A percentile compares a stretch with the other conserved stretches of the same genome.
Conservation (phyloP, 2,888 invertebrate species). For the Schrankia costaestrigalis region DNA sequence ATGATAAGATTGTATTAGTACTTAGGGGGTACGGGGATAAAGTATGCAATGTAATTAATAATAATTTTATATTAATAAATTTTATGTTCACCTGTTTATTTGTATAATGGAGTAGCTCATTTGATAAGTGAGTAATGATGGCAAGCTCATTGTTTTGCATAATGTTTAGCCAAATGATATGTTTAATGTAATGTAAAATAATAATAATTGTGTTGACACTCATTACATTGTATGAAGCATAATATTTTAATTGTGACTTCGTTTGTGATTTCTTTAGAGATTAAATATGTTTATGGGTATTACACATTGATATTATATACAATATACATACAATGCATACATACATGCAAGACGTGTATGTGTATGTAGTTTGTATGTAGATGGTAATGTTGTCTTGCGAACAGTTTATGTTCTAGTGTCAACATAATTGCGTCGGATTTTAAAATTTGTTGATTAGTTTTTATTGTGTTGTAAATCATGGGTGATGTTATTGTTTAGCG, state of each 20-base stretch:
- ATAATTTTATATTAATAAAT: slow-evolving; percentile 54
- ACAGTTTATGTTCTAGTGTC: slow-evolving; percentile 26
- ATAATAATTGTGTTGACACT: slow-evolving; percentile 30
- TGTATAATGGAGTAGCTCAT: slow-evolving; percentile 33
- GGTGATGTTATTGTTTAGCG: slow-evolving; percentile 30
- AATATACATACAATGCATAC: no score
- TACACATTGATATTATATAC: no score
- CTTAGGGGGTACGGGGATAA: slow-evolving; percentile 60
- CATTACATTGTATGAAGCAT: slow-evolving; percentile 22
- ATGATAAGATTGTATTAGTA: slow-evolving; percentile 54
- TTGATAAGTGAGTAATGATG: slow-evolving; percentile 30
- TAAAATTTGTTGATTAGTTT: slow-evolving; percentile 66
- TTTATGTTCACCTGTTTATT: slow-evolving; percentile 36
- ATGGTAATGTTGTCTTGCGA: slow-evolving; percentile 25
- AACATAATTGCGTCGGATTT: slow-evolving; percentile 31
- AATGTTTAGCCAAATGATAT: slow-evolving; percentile 50
- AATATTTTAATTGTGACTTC: slow-evolving; percentile 19
- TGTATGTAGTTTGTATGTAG: slow-evolving; percentile 6
- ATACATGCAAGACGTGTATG: slow-evolving; percentile 19
- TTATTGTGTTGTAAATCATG: slow-evolving; percentile 44
- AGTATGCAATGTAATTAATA: slow-evolving; percentile 50
- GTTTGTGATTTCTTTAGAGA: neutral
- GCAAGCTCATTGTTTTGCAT: slow-evolving; percentile 44
- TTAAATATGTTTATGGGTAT: slow-evolving; percentile 6
- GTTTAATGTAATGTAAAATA: slow-evolving; percentile 34